Conservation (phyloP, 2,888 invertebrate genomes). For the Euproctis similis region DNA sequence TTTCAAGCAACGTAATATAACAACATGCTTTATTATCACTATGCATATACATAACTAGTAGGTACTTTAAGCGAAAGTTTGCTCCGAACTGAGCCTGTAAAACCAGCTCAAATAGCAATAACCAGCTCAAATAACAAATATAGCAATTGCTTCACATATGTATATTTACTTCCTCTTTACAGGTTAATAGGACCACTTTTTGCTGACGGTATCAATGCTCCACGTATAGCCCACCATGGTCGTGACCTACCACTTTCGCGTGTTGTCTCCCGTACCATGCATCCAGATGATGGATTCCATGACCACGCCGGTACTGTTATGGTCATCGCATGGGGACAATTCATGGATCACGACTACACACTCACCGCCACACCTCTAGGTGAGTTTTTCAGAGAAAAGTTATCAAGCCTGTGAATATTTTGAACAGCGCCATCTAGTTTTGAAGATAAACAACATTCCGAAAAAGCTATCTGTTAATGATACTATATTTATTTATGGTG, state of each 20-base stretch:
- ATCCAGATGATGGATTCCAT: constrained; percentile 94
- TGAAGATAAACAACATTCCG: too few relatives aligned
- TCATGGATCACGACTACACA: constrained; percentile 96
- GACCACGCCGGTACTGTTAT: constrained; percentile 95
- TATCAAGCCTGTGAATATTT: too few relatives aligned
- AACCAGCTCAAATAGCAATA: constrained; percentile 7
- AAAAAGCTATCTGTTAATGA: too few relatives aligned
- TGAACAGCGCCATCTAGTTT: too few relatives aligned
- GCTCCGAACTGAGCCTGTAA: constrained; percentile 7
- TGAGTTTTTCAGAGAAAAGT: too few relatives aligned
- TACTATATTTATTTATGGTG: constrained; percentile 51
- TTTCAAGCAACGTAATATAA: too few relatives aligned
- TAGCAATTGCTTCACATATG: constrained; percentile 7
- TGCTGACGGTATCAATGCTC: constrained; percentile 89
- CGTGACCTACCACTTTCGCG: constrained; percentile 86
- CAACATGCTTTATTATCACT: too few relatives aligned
- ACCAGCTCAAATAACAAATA: too few relatives aligned
- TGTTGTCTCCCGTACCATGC: constrained; percentile 92
- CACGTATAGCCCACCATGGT: constrained; percentile 86
- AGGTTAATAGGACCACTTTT: constrained; percentile 87
- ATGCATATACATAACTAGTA: too few relatives aligned
- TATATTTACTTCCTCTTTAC: constrained; percentile 13
- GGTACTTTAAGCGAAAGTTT: constrained; percentile 6
- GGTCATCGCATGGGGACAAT: constrained; percentile 96
- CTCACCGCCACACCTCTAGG: constrained; percentile 91